phyloP scores from a whole-genome alignment of 2,113 vertebrate genomes.

The Vidua chalybeata region DNA sequence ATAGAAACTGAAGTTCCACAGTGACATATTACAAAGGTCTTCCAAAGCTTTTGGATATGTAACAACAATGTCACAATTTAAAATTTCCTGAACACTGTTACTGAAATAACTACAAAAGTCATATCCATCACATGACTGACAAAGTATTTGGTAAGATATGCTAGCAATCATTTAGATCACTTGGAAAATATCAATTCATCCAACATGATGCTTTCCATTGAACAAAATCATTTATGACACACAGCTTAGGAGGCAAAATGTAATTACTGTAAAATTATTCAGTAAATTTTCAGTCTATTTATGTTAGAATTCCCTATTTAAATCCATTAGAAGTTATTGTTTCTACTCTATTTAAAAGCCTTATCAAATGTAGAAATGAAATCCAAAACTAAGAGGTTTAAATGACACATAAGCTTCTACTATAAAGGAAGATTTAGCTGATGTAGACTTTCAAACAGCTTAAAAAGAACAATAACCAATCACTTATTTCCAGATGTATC shows the following conservation, averaged over 20 bases:
- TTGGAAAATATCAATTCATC: neutral
- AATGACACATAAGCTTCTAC: neutral
- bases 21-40: neutral
- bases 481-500: neutral
- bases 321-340: conserved; percentile 2
- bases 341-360: conserved; percentile 6
- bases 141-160: neutral
- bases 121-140: neutral
- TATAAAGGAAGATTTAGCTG: neutral
- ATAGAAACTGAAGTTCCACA: neutral
- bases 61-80: neutral
- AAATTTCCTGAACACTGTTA: neutral
- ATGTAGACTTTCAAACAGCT: neutral
- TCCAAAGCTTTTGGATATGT: neutral
- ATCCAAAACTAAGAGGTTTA: conserved; percentile 15
- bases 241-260: conserved; percentile 1
- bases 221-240: neutral
- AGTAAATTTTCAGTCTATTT: neutral
- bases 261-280: conserved; percentile 3
- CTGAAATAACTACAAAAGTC: neutral
- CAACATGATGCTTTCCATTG: neutral
- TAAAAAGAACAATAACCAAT: neutral
- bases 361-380: conserved; percentile 17
- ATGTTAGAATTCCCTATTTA: neutral
- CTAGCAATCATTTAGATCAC: neutral